Conservation (phyloP, 2,888 invertebrate genomes). For the Nephrotoma appendiculata region DNA sequence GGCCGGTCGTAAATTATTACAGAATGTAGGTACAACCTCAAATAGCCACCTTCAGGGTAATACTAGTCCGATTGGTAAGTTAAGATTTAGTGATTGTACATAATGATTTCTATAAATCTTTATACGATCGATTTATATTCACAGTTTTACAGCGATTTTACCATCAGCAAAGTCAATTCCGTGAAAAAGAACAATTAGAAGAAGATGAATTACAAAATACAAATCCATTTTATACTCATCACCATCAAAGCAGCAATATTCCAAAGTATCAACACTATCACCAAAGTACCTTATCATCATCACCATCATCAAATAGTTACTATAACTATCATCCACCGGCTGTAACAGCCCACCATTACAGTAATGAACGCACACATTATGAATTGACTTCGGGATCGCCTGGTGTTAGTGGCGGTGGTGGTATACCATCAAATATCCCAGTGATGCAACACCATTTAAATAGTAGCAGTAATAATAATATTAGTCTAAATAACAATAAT, state of each 20-base stretch:
- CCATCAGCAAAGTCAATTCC: conserved; percentile 59
- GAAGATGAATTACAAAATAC: conserved; percentile 13
- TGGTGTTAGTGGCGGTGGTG: background rate
- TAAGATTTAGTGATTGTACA: background rate
- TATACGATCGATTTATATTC: background rate
- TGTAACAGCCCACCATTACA: conserved; percentile 8
- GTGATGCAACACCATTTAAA: conserved; percentile 6
- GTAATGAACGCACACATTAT: conserved; percentile 6
- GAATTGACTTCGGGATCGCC: conserved; percentile 8
- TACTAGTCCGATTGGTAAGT: conserved; percentile 51
- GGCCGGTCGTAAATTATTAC: conserved; percentile 19
- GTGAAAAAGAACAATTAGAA: conserved; percentile 31
- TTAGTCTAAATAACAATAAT: background rate
- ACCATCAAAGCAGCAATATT: conserved; percentile 18
- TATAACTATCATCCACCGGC: conserved; percentile 12
- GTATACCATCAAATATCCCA: conserved; percentile 11
- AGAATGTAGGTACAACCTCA: conserved; percentile 17
- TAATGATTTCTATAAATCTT: background rate
- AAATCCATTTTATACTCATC: conserved; percentile 26
- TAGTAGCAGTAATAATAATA: conserved; percentile 10
- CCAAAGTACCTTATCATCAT: conserved; percentile 6
- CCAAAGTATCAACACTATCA: conserved; percentile 15
- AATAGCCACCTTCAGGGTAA: conserved; percentile 40
- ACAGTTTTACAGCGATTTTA: conserved; percentile 57
- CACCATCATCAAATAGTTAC: conserved; percentile 8